These are phyloP conservation scores for Sebastes dallii DNA, from an alignment of 2,797 vertebrate genomes.

Conservation along the genomic window DNA sequence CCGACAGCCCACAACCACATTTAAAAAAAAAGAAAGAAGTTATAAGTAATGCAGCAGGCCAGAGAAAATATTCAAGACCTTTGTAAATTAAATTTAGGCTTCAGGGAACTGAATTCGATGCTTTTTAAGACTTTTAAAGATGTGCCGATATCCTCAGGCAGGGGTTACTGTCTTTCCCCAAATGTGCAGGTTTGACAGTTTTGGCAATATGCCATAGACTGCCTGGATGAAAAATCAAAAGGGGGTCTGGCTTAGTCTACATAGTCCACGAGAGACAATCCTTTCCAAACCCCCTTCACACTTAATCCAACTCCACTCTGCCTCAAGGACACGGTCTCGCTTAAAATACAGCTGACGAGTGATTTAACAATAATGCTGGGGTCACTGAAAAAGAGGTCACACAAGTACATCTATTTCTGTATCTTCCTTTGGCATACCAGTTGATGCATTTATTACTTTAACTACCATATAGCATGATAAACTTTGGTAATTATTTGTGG, in stretches of 20 bases:
- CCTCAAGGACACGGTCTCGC: background rate
- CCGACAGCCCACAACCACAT: background rate
- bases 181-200: conserved; percentile 15
- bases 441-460: background rate
- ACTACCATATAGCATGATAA: background rate
- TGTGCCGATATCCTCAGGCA: background rate
- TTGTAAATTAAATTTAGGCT: background rate
- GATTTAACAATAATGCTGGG: background rate
- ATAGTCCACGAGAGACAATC: background rate
- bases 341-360: conserved; percentile 14
- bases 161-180: background rate
- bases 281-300: background rate
- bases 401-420: background rate
- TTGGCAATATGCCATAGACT: conserved; percentile 1
- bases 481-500: conserved; percentile 22
- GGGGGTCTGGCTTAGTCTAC: background rate
- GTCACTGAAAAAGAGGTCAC: background rate
- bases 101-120: background rate
- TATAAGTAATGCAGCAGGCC: background rate
- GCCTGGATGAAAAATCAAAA: conserved; percentile 1
- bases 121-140: background rate
- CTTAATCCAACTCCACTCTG: conserved; percentile 10
- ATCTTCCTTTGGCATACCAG: background rate
- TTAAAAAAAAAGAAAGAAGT: background rate
- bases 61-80: background rate